Conservation (phyloP, 2,797 vertebrate genomes). For the Acipenser transmontanus region DNA sequence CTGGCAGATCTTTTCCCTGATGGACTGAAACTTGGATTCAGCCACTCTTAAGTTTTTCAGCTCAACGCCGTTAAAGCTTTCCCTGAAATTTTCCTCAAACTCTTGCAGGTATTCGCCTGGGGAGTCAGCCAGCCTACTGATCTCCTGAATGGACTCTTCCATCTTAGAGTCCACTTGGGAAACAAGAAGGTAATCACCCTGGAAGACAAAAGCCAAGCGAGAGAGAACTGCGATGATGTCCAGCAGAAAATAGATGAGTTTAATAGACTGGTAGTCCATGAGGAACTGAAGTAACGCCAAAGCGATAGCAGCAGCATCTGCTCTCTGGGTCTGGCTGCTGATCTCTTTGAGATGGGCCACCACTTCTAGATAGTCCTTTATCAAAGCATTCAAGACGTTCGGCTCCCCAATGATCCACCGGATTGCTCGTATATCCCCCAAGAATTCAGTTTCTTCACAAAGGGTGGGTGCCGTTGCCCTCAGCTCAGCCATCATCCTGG, state of each 20-base stretch:
- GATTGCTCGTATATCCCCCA: slow-evolving; percentile 86
- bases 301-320: slow-evolving; percentile 84
- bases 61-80: slow-evolving; percentile 90
- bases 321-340: slow-evolving; percentile 85
- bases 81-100: slow-evolving; percentile 90
- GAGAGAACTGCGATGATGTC: slow-evolving; percentile 88
- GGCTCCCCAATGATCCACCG: slow-evolving; percentile 94
- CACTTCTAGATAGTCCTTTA: slow-evolving; percentile 93
- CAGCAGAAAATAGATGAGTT: slow-evolving; percentile 93
- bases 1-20: slow-evolving; percentile 93
- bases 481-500: slow-evolving; percentile 84
- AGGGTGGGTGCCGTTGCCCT: slow-evolving; percentile 80
- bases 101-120: slow-evolving; percentile 91
- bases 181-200: slow-evolving; percentile 82
- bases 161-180: slow-evolving; percentile 86
- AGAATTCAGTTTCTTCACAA: slow-evolving; percentile 86
- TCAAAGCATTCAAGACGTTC: slow-evolving; percentile 85
- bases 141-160: slow-evolving; percentile 85
- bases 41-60: slow-evolving; percentile 89
- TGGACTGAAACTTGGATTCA: slow-evolving; percentile 93
- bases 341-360: slow-evolving; percentile 90
- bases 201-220: slow-evolving; percentile 84
- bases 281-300: slow-evolving; percentile 90
- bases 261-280: slow-evolving; percentile 91
- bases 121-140: slow-evolving; percentile 79